Percentiles rank a stretch among this genome's conserved stretches.
phyloP scores from a whole-genome alignment of 1,140 invertebrate species.

The Aradophagus sp. region DNA sequence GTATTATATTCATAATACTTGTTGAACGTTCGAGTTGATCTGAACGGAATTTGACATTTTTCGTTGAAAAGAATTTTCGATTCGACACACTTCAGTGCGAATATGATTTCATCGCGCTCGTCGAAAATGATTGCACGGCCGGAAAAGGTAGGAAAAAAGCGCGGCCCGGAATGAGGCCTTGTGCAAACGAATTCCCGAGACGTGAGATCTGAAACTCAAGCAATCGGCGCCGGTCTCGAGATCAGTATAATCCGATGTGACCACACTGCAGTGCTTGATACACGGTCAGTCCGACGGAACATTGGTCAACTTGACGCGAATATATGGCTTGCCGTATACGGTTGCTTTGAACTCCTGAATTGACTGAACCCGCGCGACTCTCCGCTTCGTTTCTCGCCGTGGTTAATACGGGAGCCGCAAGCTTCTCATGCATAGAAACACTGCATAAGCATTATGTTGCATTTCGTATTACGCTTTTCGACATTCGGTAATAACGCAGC shows the following conservation, averaged over 20 bases:
- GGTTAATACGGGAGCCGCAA: slow-evolving; percentile 24
- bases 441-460: slow-evolving; percentile 21
- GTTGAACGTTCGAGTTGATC: too few species aligned
- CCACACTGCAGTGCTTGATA: slow-evolving; percentile 48
- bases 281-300: slow-evolving; percentile 41
- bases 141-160: slow-evolving; percentile 13
- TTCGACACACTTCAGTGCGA: too few species aligned
- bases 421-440: slow-evolving; percentile 23
- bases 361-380: slow-evolving; percentile 28
- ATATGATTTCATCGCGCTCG: too few species aligned
- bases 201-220: slow-evolving; percentile 30
- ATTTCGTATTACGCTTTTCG: slow-evolving; percentile 11
- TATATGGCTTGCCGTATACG: slow-evolving; percentile 32
- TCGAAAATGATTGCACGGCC: too few species aligned
- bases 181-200: slow-evolving; percentile 49
- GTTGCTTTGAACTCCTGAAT: slow-evolving; percentile 41
- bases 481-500: too few species aligned
- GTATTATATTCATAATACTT: too few species aligned
- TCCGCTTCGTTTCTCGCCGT: slow-evolving; percentile 24
- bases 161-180: slow-evolving; percentile 16
- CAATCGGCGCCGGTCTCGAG: slow-evolving; percentile 45
- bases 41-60: too few species aligned
- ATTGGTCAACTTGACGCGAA: slow-evolving; percentile 55
- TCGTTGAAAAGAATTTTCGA: too few species aligned
- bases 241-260: slow-evolving; percentile 50